phyloP scores from a whole-genome alignment of 2,888 invertebrate genomes.

The Ornithoptera priamus region DNA sequence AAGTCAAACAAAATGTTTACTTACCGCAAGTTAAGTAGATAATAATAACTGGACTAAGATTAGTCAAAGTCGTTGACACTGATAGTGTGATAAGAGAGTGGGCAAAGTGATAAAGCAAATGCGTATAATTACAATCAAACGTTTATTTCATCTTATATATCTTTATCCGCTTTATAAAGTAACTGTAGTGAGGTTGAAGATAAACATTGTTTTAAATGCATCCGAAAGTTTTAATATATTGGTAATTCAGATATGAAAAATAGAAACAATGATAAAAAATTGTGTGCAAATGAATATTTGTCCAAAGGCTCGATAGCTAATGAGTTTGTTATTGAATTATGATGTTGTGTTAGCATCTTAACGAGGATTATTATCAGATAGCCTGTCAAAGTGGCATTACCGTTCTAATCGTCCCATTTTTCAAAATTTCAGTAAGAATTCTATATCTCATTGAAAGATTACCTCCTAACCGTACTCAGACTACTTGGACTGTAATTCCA shows the following conservation, averaged over 20 bases:
- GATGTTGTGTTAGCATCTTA: no score
- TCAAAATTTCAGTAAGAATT: no score
- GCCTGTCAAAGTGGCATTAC: no score
- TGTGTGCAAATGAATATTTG: background rate
- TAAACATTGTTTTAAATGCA: no score
- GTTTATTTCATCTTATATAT: background rate
- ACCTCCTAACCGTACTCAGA: background rate
- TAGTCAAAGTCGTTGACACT: conserved; percentile 62
- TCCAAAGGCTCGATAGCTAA: background rate
- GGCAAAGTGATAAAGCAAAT: conserved; percentile 51
- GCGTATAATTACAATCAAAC: conserved; percentile 37
- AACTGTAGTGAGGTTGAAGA: background rate
- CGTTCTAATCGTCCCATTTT: no score
- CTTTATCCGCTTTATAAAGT: background rate
- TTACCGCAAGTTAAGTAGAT: conserved; percentile 45
- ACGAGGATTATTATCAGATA: no score
- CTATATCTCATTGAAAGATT: background rate
- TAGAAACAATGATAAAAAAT: background rate
- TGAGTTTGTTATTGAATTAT: no score
- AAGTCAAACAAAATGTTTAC: conserved; percentile 48
- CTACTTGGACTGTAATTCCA: background rate
- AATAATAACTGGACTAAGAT: conserved; percentile 55
- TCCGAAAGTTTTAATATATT: background rate
- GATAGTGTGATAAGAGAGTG: conserved; percentile 47
- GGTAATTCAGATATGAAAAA: background rate